Percentiles rank a stretch among this genome's conserved stretches.
Evolutionary conservation across 1,140 invertebrate species (phyloP).

Genomic region (Acyrthosiphon pisum): DNA sequence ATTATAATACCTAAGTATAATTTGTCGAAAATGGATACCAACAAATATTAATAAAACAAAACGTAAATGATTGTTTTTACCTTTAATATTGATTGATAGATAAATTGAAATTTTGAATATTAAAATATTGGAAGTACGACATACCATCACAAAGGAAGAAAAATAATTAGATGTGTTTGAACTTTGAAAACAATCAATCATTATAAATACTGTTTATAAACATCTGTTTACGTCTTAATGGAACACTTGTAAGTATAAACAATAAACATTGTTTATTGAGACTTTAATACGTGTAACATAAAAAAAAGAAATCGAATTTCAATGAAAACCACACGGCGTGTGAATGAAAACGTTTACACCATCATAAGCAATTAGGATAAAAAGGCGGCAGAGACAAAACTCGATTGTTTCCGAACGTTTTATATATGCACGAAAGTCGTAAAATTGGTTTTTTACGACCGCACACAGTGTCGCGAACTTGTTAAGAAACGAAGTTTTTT

Average conservation of each 20-base stretch:
- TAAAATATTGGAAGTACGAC: neutral
- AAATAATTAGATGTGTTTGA: neutral
- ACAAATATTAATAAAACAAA: neutral
- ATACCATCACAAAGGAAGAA: neutral
- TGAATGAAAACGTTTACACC: slow-evolving; percentile 46
- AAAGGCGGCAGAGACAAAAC: slow-evolving; percentile 19
- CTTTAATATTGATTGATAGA: neutral
- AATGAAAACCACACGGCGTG: slow-evolving; percentile 34
- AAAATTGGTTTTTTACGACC: slow-evolving; percentile 51
- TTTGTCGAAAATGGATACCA: neutral
- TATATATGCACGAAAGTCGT: slow-evolving; percentile 24
- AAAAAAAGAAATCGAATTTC: slow-evolving; percentile 25
- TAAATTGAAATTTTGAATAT: neutral
- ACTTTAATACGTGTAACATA: slow-evolving; percentile 11
- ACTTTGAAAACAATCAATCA: neutral
- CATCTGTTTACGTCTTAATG: neutral
- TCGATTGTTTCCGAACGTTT: slow-evolving; percentile 37
- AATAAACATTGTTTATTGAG: slow-evolving; percentile 16
- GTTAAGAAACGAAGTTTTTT: slow-evolving; percentile 32
- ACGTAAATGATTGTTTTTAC: neutral
- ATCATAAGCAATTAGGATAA: slow-evolving; percentile 44
- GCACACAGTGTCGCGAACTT: slow-evolving; percentile 39
- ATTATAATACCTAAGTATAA: neutral
- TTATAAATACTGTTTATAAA: neutral
- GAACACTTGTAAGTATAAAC: neutral